These are phyloP conservation scores for Syngnathus floridae DNA, from an alignment of 2,113 vertebrate species.

Conservation along the genomic window DNA sequence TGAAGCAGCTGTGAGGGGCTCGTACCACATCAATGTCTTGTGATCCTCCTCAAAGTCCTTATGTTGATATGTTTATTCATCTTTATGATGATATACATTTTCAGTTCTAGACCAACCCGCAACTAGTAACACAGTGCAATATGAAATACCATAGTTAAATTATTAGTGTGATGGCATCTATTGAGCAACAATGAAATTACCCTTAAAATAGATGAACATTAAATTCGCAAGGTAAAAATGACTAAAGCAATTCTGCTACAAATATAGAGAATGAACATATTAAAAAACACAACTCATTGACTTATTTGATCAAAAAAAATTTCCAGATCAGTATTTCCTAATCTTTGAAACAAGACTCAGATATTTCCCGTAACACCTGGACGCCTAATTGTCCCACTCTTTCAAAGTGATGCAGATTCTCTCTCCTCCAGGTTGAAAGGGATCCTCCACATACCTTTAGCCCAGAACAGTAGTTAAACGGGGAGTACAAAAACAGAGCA, in stretches of 20 bases:
- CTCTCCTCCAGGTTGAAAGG: constrained; percentile 7
- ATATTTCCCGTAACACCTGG: constrained; percentile 8
- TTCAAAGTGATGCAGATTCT: neutral
- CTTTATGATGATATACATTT: neutral
- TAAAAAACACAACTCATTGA: too few relatives aligned
- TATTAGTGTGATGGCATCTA: neutral
- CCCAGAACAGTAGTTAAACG: constrained; percentile 13
- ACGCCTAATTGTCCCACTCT: neutral
- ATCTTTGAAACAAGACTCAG: neutral
- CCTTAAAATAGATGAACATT: too few relatives aligned
- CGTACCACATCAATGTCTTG: neutral
- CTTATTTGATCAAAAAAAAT: too few relatives aligned
- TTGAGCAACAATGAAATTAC: too few relatives aligned
- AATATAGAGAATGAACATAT: too few relatives aligned
- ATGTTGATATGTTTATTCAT: neutral
- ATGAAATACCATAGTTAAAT: neutral
- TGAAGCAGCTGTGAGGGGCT: constrained; percentile 6
- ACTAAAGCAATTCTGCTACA: too few relatives aligned
- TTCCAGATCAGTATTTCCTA: too few relatives aligned
- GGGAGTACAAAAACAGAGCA: constrained; percentile 19
- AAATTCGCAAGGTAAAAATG: too few relatives aligned
- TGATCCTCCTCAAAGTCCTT: neutral
- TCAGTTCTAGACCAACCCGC: too few relatives aligned
- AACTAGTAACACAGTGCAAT: too few relatives aligned
- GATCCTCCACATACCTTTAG: constrained; percentile 16